Evolutionary conservation across 2,113 vertebrate genomes (phyloP).

Genomic region (Arvicanthis niloticus): DNA sequence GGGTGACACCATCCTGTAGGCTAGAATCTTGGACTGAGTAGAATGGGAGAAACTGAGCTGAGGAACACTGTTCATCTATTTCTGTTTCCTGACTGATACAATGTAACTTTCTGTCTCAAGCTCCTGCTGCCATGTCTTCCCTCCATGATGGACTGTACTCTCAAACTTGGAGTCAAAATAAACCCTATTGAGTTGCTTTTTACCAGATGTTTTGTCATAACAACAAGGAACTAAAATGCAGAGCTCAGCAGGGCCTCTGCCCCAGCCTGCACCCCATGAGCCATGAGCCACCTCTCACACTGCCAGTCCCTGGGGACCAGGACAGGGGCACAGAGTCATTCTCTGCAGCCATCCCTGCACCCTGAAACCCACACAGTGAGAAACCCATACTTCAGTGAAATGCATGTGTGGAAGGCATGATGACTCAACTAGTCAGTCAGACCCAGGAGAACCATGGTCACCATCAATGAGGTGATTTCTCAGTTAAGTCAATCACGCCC

Average conservation of each 20-base stretch:
- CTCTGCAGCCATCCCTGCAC: not conserved
- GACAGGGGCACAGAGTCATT: not conserved
- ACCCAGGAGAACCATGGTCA: not conserved
- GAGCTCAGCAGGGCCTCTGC: not conserved
- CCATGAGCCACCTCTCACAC: too few species aligned
- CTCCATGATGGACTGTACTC: not conserved
- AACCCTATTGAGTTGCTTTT: not conserved
- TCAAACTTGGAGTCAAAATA: not conserved
- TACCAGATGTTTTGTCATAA: not conserved
- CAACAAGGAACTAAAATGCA: not conserved
- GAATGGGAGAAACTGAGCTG: not conserved
- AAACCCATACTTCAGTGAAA: not conserved
- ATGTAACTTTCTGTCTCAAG: not conserved
- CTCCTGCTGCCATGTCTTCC: not conserved
- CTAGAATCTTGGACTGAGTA: not conserved
- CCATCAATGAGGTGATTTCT: not conserved
- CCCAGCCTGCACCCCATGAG: not conserved
- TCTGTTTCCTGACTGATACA: not conserved
- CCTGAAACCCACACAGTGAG: too few species aligned
- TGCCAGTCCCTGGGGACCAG: not conserved
- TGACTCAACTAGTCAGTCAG: not conserved
- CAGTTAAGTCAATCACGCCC: not conserved
- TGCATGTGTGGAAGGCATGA: not conserved
- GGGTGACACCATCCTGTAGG: not conserved
- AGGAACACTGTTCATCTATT: not conserved